Base-by-base conservation (phyloP, 2,888 invertebrate genomes). In the Ametastegia equiseti region DNA sequence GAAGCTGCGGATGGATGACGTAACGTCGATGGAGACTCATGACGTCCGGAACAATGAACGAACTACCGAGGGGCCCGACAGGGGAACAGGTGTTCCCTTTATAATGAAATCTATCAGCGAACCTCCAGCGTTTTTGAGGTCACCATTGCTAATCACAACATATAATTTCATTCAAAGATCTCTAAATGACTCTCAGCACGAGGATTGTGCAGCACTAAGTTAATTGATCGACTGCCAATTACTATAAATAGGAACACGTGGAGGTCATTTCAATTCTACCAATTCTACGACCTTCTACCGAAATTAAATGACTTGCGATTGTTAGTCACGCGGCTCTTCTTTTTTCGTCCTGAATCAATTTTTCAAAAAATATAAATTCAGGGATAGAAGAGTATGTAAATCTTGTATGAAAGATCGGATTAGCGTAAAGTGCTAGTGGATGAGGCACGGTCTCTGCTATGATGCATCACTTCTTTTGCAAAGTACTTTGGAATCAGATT, bases 1-100 rank as follows among this genome's bases (percentile, higher is more conserved):
- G 75, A 75, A 75, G 75, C 75, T 75, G 75, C 75, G 75, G 75
- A 54, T 75, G 54, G 33, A 75, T 75, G 75, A 75, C 75, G 75
- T 75, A 75, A 75, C 54, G 75, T 47, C 45, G 47, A 54, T 30
- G 33, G 33, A 75, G 75, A 75, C 19, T 54, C 75, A 54, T 54
- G 19, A 54, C 36, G 45, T 75, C 50, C 54, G 75, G 75, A 75
- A 75, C 75, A 75, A 75, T 75, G 54, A 75, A 75, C 33, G 33
- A 54, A n/a, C n/a, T n/a, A n/a, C 75, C 54, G 75, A 75, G 75
- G 75, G 23, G 54, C 50, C 47, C 15, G n/a, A 36, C 27, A 47
- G 71, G 19, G 36, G 27, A 54, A 75, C 75, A 75, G 75, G 75
- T 75, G 54, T 39, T 39, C 65, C 65, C 19, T 67, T 67, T 19